phyloP scores from a whole-genome alignment of 2,797 vertebrate species.

The Notoglanidium macrostoma region DNA sequence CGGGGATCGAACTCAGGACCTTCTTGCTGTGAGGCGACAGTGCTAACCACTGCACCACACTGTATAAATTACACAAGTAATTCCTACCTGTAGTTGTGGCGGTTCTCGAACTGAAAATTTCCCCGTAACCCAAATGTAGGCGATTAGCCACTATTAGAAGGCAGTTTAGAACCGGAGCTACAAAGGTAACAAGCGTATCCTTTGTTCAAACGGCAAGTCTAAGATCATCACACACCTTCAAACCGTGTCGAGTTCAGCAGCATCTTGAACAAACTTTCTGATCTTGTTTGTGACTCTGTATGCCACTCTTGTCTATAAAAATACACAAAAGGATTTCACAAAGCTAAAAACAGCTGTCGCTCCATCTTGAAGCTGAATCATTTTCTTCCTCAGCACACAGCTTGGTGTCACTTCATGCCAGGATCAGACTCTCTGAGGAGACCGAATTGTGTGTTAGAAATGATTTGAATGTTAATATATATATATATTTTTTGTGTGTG shows the following conservation, averaged over 20 bases:
- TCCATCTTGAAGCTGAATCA: conserved; percentile 12
- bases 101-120: neutral
- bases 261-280: neutral
- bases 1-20: no score
- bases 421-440: conserved; percentile 2
- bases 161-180: neutral
- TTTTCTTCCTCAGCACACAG: conserved; percentile 12
- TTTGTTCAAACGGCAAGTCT: neutral
- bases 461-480: neutral
- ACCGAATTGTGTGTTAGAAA: neutral
- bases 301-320: neutral
- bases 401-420: neutral
- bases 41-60: no score
- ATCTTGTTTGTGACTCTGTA: neutral
- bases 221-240: neutral
- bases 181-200: neutral
- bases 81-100: neutral
- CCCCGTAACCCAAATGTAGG: neutral
- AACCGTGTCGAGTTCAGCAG: neutral
- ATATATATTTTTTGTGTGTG: no score
- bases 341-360: conserved; percentile 18
- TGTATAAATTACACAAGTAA: neutral
- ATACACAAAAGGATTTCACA: conserved; percentile 11
- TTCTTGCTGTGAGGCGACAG: no score
- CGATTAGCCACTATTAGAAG: neutral